Conservation (phyloP, 2,113 vertebrate species). For the Passer domesticus region DNA sequence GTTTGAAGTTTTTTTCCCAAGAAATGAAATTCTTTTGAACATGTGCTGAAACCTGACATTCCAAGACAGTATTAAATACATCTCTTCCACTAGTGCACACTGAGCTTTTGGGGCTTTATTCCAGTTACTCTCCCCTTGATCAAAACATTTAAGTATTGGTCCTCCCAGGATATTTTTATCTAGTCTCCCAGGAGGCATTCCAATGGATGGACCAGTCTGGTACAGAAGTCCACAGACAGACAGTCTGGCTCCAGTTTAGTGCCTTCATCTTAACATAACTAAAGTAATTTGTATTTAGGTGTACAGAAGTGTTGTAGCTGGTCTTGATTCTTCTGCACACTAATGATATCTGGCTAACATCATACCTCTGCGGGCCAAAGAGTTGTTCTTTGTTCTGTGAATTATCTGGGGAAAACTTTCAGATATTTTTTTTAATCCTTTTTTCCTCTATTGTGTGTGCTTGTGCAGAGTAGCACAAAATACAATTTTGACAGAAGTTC, state of each 20-base stretch:
- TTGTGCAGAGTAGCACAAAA: background rate
- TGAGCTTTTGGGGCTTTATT: background rate
- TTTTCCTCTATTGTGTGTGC: background rate
- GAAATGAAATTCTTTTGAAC: background rate
- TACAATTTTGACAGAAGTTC: conserved; percentile 28
- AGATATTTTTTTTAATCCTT: background rate
- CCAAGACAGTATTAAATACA: background rate
- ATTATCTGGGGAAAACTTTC: conserved; percentile 17
- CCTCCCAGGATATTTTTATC: conserved; percentile 67
- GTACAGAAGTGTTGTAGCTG: conserved; percentile 48
- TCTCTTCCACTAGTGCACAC: background rate
- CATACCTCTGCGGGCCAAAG: background rate
- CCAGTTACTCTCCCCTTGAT: background rate
- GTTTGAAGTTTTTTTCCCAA: background rate
- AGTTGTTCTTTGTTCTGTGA: conserved; percentile 14
- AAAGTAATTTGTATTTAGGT: conserved; percentile 68
- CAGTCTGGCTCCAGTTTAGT: conserved; percentile 77
- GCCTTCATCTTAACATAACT: conserved; percentile 45
- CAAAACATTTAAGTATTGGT: conserved; percentile 58
- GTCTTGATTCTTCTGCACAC: conserved; percentile 25
- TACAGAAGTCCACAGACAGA: conserved; percentile 71
- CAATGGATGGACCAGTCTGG: conserved; percentile 62
- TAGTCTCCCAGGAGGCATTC: conserved; percentile 59
- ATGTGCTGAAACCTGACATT: background rate
- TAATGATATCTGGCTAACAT: conserved; percentile 60